Evolutionary conservation across 2,113 vertebrate species (phyloP), one percentile per base, ranked within the genome.

Genomic region (Nycticryphes semicollaris): DNA sequence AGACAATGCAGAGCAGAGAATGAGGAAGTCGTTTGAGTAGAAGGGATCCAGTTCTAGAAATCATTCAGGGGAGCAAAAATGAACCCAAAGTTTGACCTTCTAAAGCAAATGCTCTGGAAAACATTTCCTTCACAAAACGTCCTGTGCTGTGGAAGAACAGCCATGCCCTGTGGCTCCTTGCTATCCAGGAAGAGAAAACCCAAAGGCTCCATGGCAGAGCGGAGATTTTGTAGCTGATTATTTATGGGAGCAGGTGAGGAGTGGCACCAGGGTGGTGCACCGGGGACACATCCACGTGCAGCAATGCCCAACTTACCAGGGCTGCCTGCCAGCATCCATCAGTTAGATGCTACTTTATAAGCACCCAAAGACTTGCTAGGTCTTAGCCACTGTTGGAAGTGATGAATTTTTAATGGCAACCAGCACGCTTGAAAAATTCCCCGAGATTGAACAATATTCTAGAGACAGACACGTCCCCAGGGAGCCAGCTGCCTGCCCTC

Each of bases 391-490:
- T 84, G 90, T 89, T 16, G 48, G 85, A 83, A 96, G 93, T 80
- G 93, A 93, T 87, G 96, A 95, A 51, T 95, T 97, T 96, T 97
- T 94, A 80, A 96, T 59, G 91, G 81, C 94, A 95, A 76, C 33
- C 73, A 87, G 80, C 74, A 33, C 0, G 3, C 69, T 20, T 14
- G 77, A 95, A 82, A 43, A 94, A 79, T 88, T 93, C 96, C 92
- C 92, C 4, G 16, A 83, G 85, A 77, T 18, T 78, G 92, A 90
- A 86, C 79, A 83, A 43, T 39, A 15, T 51, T 97, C 74, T 94
- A 94, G 89, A 96, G 89, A 28, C 94, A 96, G 89, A 72, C 66
- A 12, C 24, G 17, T 53, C 89, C 79, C 91, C 1, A 14, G n/a
- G 68, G 85, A 96, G 74, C 45, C 27, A 13, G 50, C 80, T 63